phyloP scores from a whole-genome alignment of 2,797 vertebrate species.

The Sciurus carolinensis region DNA sequence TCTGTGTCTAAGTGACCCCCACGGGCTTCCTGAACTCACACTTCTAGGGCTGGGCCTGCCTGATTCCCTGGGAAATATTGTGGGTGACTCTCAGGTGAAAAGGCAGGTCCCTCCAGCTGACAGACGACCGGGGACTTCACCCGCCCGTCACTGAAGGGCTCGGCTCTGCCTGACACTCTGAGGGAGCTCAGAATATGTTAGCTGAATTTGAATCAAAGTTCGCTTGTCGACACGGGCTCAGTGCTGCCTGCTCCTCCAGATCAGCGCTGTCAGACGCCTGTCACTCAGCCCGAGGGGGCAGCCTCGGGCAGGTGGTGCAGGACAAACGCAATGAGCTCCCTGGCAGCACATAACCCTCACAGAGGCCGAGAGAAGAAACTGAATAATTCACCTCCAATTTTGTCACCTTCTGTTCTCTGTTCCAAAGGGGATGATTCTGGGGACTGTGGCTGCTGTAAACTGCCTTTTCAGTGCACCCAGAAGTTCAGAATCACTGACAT shows the following conservation, averaged over 20 bases:
- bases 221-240: rapidly evolving
- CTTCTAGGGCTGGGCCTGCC: neutral
- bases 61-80: neutral
- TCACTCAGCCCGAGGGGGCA: constrained; percentile 67
- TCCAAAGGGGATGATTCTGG: constrained; percentile 8
- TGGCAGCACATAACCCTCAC: constrained; percentile 21
- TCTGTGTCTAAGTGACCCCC: rapidly evolving
- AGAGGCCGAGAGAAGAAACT: constrained; percentile 52
- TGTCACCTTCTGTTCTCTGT: constrained; percentile 82
- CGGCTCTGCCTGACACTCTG: rapidly evolving
- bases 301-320: constrained; percentile 38
- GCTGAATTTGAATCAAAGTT: neutral
- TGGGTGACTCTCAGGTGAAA: rapidly evolving
- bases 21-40: neutral
- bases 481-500: neutral
- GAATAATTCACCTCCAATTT: constrained; percentile 83
- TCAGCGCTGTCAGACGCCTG: neutral
- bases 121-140: neutral
- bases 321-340: neutral
- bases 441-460: constrained; percentile 50
- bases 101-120: rapidly evolving
- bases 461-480: neutral
- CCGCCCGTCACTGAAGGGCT: neutral
- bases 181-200: neutral
- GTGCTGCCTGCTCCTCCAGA: neutral